These are phyloP conservation scores for Lerema accius DNA, from an alignment of 1,140 invertebrate genomes.

Conservation along the genomic window DNA sequence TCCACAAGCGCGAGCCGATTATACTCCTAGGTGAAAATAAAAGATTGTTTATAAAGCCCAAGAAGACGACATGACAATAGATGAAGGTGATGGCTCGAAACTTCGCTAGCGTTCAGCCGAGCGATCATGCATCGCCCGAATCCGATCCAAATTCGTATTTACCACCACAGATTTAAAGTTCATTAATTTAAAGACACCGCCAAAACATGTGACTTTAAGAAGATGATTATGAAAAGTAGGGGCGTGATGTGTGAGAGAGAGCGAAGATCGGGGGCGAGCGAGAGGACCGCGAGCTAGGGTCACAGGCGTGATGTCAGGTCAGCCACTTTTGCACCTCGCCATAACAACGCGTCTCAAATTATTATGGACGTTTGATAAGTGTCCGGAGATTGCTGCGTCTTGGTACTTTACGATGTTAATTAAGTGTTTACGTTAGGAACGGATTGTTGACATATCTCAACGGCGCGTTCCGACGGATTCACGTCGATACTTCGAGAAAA, in stretches of 20 bases:
- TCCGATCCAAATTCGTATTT: constrained; percentile 70
- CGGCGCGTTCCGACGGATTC: constrained; percentile 24
- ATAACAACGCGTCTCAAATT: constrained; percentile 83
- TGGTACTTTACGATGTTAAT: constrained; percentile 79
- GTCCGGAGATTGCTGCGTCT: constrained; percentile 73
- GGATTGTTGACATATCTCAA: constrained; percentile 37
- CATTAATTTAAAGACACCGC: constrained; percentile 71
- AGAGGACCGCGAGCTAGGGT: constrained; percentile 62
- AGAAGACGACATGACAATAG: constrained; percentile 79
- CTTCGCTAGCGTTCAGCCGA: constrained; percentile 34
- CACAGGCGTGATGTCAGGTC: constrained; percentile 83
- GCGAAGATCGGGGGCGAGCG: constrained; percentile 44
- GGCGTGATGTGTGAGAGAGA: constrained; percentile 76
- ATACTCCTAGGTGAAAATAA: constrained; percentile 79
- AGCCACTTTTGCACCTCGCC: constrained; percentile 83
- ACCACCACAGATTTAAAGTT: constrained; percentile 69
- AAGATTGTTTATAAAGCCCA: constrained; percentile 79
- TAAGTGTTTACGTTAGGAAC: constrained; percentile 60
- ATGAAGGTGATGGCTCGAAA: constrained; percentile 67
- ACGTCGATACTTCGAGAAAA: constrained; percentile 25
- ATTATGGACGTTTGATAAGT: constrained; percentile 83
- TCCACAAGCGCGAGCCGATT: constrained; percentile 74
- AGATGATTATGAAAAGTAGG: constrained; percentile 78
- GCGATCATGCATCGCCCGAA: constrained; percentile 38
- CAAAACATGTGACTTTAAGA: constrained; percentile 78